These are phyloP conservation scores for Choloepus hoffmanni DNA, from an alignment of 2,113 vertebrate species.

Conservation along the genomic window DNA sequence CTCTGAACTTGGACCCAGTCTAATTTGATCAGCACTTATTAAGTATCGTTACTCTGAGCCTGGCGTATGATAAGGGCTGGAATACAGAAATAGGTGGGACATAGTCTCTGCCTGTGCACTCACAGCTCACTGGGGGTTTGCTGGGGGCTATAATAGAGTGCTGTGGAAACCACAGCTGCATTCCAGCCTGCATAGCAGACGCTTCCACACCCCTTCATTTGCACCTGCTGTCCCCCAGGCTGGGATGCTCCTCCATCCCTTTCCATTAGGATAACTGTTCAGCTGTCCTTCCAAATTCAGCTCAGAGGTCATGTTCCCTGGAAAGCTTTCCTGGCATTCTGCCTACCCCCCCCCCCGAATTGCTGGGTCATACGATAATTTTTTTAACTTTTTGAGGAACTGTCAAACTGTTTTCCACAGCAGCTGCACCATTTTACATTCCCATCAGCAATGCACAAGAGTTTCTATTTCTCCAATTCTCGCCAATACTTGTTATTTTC, in stretches of 20 bases:
- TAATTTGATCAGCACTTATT: neutral
- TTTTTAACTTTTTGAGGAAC: no score
- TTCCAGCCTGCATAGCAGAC: no score
- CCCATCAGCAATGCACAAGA: no score
- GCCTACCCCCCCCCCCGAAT: neutral
- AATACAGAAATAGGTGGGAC: neutral
- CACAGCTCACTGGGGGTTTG: neutral
- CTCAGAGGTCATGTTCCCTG: neutral
- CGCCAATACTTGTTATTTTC: no score
- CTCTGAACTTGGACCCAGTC: neutral
- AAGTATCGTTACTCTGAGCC: neutral
- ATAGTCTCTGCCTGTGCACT: neutral
- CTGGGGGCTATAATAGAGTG: rapidly evolving
- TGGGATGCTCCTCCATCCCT: neutral
- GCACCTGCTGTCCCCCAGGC: no score
- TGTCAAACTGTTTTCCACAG: no score
- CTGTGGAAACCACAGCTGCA: neutral
- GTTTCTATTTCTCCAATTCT: no score
- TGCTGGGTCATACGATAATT: no score
- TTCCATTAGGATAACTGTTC: neutral
- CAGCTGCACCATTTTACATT: no score
- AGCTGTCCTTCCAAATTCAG: neutral
- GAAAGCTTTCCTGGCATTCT: neutral
- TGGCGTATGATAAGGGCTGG: neutral
- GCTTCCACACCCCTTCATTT: rapidly evolving